Evolutionary conservation across 1,140 invertebrate species (phyloP).

Genomic region (Dendroctonus valens): DNA sequence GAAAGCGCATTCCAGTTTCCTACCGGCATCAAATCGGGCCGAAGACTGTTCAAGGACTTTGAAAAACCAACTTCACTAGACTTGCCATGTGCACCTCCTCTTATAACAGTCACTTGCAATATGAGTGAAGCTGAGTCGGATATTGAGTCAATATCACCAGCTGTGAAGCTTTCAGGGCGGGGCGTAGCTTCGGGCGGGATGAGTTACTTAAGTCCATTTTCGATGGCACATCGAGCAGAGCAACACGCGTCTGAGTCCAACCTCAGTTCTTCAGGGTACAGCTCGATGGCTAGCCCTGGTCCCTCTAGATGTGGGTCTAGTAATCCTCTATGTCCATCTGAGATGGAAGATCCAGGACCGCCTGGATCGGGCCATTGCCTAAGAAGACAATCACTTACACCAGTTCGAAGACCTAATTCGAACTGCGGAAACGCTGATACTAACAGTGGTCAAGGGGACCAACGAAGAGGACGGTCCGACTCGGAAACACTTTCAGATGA

Average conservation of each 20-base stretch:
- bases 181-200: conserved; percentile 57
- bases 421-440: conserved; percentile 49
- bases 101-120: conserved; percentile 73
- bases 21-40: conserved; percentile 35
- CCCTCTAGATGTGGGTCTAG: conserved; percentile 74
- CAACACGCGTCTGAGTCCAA: conserved; percentile 76
- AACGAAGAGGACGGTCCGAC: conserved; percentile 59
- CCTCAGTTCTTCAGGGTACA: conserved; percentile 78
- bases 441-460: conserved; percentile 46
- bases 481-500: conserved; percentile 69
- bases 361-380: conserved; percentile 50
- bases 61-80: conserved; percentile 65
- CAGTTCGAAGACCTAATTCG: conserved; percentile 55
- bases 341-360: conserved; percentile 65
- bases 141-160: conserved; percentile 61
- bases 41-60: conserved; percentile 54
- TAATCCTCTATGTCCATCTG: conserved; percentile 69
- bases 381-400: conserved; percentile 53
- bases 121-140: conserved; percentile 73
- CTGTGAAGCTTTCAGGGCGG: conserved; percentile 46
- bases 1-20: conserved; percentile 49
- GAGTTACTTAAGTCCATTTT: conserved; percentile 74
- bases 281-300: conserved; percentile 76
- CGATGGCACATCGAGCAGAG: conserved; percentile 65
- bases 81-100: conserved; percentile 62